phyloP scores from a whole-genome alignment of 1,140 invertebrate species.

The Agraylea sexmaculata region DNA sequence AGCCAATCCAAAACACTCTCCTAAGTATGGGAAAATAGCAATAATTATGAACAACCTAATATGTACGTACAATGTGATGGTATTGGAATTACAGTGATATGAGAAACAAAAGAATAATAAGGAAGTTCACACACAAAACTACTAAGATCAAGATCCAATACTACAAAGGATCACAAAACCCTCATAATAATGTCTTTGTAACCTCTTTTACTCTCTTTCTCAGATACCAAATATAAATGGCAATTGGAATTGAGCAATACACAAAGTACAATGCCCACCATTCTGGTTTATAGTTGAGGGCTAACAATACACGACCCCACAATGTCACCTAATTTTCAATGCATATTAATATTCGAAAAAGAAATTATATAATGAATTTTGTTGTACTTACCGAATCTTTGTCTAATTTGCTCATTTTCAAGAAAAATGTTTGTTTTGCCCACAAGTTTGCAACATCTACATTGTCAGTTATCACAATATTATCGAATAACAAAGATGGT shows the following conservation, averaged over 20 bases:
- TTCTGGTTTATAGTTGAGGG: constrained; percentile 64
- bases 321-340: constrained; percentile 43
- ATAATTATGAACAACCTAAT: constrained; percentile 3
- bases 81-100: constrained; percentile 12
- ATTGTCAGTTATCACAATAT: constrained; percentile 86
- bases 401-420: constrained; percentile 72
- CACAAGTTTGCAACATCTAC: constrained; percentile 65
- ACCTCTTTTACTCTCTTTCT: constrained; percentile 55
- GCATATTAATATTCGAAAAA: constrained; percentile 1
- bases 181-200: constrained; percentile 21
- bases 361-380: background rate
- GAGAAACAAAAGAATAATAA: constrained; percentile 11
- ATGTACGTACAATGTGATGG: constrained; percentile 2
- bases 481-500: constrained; percentile 87
- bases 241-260: constrained; percentile 62
- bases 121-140: background rate
- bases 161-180: constrained; percentile 5
- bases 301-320: constrained; percentile 59
- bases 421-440: constrained; percentile 71
- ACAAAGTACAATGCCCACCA: constrained; percentile 66
- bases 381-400: constrained; percentile 59
- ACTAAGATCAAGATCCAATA: background rate
- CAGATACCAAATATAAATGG: constrained; percentile 58
- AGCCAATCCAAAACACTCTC: constrained; percentile 70
- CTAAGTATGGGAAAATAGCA: constrained; percentile 40